phyloP scores from a whole-genome alignment of 1,140 invertebrate species.

The Oncopodura yosiiana region DNA sequence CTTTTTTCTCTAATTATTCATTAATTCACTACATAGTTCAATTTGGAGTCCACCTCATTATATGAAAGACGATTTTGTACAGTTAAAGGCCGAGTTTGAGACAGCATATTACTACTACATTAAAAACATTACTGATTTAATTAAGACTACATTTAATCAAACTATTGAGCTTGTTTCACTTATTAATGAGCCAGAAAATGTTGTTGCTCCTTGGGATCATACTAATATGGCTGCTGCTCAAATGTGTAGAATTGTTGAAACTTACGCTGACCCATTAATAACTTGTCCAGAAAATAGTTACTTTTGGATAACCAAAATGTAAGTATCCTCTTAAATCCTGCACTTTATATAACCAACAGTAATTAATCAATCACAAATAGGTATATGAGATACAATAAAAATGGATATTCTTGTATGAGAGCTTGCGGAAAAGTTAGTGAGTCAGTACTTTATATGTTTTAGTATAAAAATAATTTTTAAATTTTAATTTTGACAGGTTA shows the following conservation, averaged over 20 bases:
- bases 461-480: no score
- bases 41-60: slow-evolving; percentile 28
- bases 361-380: no score
- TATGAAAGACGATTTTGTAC: slow-evolving; percentile 9
- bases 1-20: no score
- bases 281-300: slow-evolving; percentile 28
- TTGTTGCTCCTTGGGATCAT: slow-evolving; percentile 25
- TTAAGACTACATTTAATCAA: not conserved
- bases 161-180: slow-evolving; percentile 18
- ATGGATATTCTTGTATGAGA: not conserved
- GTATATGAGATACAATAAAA: not conserved
- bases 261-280: slow-evolving; percentile 15
- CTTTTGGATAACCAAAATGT: slow-evolving; percentile 18
- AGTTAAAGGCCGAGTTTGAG: slow-evolving; percentile 7
- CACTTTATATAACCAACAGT: no score
- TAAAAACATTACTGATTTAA: slow-evolving; percentile 18
- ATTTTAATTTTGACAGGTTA: no score
- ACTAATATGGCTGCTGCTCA: slow-evolving; percentile 21
- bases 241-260: slow-evolving; percentile 16
- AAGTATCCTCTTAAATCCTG: not conserved
- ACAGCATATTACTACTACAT: slow-evolving; percentile 13
- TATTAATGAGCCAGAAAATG: slow-evolving; percentile 28
- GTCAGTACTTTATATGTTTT: no score
- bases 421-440: slow-evolving; percentile 9
- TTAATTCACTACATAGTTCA: slow-evolving; percentile 13